These are phyloP conservation scores for Coenonympha glycerion DNA, from an alignment of 2,888 invertebrate species.

Conservation along the genomic window DNA sequence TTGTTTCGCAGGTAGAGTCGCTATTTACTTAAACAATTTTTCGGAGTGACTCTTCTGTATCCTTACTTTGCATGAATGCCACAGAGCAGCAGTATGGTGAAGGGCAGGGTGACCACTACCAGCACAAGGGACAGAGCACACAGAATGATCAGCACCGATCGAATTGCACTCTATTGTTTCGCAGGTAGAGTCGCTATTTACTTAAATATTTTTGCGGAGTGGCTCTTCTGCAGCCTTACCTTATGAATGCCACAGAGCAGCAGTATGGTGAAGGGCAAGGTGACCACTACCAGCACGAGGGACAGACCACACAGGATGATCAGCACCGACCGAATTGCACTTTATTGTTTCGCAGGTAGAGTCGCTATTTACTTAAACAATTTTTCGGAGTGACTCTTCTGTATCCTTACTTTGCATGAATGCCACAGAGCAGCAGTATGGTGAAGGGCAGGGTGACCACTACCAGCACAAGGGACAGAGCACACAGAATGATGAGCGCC, in stretches of 20 bases:
- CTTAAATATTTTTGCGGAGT: too few relatives aligned
- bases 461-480: too few relatives aligned
- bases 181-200: too few relatives aligned
- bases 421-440: conserved; percentile 4
- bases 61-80: not conserved
- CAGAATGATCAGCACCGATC: not conserved
- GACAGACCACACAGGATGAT: not conserved
- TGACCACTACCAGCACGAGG: not conserved
- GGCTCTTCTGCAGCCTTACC: not conserved
- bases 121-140: not conserved
- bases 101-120: not conserved
- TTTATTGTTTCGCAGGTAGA: too few relatives aligned
- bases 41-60: too few relatives aligned
- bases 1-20: not conserved
- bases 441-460: not conserved
- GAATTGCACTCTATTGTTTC: too few relatives aligned
- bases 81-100: not conserved
- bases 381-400: too few relatives aligned
- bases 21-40: not conserved
- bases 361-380: too few relatives aligned
- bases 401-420: conserved; percentile 11
- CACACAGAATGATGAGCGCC: too few relatives aligned
- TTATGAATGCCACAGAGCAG: not conserved
- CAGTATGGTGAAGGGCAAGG: not conserved
- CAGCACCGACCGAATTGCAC: not conserved